Conservation (phyloP, 2,797 vertebrate genomes). For the Clamator glandarius region DNA sequence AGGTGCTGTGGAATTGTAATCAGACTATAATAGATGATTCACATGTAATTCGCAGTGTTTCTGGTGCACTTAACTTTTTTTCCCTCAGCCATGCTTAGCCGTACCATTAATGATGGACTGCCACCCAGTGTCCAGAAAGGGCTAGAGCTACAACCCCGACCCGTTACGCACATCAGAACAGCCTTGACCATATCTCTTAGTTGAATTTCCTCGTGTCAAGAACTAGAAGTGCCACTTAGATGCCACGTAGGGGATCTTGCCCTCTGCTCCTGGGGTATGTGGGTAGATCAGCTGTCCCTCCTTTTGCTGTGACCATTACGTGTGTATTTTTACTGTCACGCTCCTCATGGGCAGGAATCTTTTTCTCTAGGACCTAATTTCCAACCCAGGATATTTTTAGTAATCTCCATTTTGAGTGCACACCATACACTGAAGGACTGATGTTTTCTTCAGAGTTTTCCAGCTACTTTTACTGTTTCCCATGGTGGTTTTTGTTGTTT, state of each 20-base stretch:
- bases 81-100: not conserved
- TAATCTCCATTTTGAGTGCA: not conserved
- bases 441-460: not conserved
- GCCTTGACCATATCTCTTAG: not conserved
- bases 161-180: not conserved
- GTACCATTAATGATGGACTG: not conserved
- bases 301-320: not conserved
- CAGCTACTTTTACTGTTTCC: not conserved
- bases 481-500: not conserved
- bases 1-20: not conserved
- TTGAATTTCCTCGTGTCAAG: not conserved
- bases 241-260: not conserved
- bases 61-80: not conserved
- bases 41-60: not conserved
- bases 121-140: not conserved
- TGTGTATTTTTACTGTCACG: not conserved
- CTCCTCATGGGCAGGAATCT: not conserved
- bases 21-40: not conserved
- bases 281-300: not conserved
- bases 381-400: not conserved
- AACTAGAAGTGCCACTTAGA: not conserved
- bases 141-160: not conserved
- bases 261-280: not conserved
- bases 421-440: not conserved
- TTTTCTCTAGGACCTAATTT: not conserved